Evolutionary conservation across 2,888 invertebrate genomes (phyloP).

Genomic region (Mythimna ferrago): DNA sequence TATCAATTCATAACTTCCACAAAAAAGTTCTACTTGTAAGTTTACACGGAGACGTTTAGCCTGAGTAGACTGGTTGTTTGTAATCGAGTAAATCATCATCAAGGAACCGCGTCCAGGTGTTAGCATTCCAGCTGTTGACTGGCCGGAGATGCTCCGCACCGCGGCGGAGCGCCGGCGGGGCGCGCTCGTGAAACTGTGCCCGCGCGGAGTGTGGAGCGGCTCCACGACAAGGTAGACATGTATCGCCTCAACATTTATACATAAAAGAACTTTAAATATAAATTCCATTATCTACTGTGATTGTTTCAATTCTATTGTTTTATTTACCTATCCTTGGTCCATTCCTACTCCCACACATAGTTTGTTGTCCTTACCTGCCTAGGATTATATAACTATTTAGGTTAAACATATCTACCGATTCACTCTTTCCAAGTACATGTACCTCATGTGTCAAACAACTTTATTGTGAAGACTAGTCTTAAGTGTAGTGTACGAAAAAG

Average conservation of each 20-base stretch:
- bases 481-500: not conserved
- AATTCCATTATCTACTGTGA: conserved; percentile 81
- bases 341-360: too few relatives aligned
- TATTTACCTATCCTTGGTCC: conserved; percentile 58
- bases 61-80: too few relatives aligned
- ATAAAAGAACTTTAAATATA: conserved; percentile 68
- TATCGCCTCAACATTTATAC: conserved; percentile 48
- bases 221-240: conserved; percentile 8
- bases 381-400: too few relatives aligned
- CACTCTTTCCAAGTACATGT: too few relatives aligned
- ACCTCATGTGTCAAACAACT: too few relatives aligned
- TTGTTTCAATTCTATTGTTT: conserved; percentile 75
- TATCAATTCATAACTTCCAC: not conserved
- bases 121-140: conserved; percentile 3
- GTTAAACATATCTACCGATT: too few relatives aligned
- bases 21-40: not conserved
- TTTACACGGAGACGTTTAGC: not conserved
- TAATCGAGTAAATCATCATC: not conserved
- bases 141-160: not conserved
- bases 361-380: not conserved
- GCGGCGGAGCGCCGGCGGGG: too few relatives aligned
- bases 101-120: not conserved
- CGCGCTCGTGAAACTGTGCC: not conserved
- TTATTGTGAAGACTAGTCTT: too few relatives aligned
- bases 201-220: not conserved